phyloP scores from a whole-genome alignment of 2,113 vertebrate species.

The Chionomys nivalis region DNA sequence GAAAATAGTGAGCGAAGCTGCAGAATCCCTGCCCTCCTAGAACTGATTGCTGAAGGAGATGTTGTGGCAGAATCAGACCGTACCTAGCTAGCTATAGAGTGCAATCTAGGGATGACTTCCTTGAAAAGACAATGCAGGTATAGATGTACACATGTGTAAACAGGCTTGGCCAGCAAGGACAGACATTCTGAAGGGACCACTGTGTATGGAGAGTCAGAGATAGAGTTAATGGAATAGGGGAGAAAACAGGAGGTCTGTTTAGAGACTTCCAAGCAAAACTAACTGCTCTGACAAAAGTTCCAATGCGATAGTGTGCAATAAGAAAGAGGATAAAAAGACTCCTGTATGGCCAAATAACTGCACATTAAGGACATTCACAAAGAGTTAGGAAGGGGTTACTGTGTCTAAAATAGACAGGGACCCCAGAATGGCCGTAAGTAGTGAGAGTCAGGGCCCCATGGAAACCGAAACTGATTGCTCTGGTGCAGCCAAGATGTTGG shows the following conservation, averaged over 20 bases:
- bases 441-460: neutral
- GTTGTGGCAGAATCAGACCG: neutral
- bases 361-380: neutral
- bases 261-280: neutral
- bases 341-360: neutral
- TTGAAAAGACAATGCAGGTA: neutral
- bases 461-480: neutral
- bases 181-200: neutral
- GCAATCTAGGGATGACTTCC: neutral
- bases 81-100: neutral
- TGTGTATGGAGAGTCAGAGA: neutral
- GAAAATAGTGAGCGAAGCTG: neutral
- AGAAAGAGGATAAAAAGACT: neutral
- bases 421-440: neutral
- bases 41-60: neutral
- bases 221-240: neutral
- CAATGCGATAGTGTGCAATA: neutral
- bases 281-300: neutral
- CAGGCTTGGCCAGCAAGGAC: neutral
- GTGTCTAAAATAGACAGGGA: neutral
- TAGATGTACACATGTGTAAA: neutral
- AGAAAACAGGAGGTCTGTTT: neutral
- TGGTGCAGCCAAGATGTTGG: neutral
- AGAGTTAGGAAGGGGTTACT: neutral
- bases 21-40: neutral